Evolutionary conservation across 2,797 vertebrate genomes (phyloP).

Genomic region (Philypnodon macrostomus): DNA sequence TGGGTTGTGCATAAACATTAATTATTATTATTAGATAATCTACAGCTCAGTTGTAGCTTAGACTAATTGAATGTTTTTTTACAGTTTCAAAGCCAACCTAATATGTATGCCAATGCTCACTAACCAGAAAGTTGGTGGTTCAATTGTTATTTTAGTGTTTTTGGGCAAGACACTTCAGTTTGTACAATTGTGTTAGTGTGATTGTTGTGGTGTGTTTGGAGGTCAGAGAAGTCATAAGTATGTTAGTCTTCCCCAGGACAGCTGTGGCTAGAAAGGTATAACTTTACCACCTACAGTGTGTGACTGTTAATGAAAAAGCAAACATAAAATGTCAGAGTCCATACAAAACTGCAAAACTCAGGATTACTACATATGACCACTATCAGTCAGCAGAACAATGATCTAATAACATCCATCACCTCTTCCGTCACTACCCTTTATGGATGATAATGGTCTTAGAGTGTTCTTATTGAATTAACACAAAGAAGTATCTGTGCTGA

Average conservation of each 20-base stretch:
- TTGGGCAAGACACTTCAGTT: no score
- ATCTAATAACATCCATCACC: not conserved
- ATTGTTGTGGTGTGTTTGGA: no score
- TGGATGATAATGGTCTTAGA: not conserved
- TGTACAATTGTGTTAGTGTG: no score
- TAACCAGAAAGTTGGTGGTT: no score
- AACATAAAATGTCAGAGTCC: not conserved
- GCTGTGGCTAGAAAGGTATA: no score
- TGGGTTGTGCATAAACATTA: constrained; percentile 10
- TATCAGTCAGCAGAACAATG: not conserved
- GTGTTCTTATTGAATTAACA: not conserved
- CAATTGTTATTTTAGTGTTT: no score
- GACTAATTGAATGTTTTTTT: not conserved
- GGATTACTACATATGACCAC: not conserved
- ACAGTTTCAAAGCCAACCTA: no score
- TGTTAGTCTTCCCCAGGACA: no score
- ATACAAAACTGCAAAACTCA: not conserved
- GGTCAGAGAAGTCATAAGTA: no score
- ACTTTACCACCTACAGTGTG: no score
- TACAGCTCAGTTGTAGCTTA: not conserved
- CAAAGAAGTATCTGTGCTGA: not conserved
- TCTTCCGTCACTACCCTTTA: not conserved
- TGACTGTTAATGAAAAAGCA: no score
- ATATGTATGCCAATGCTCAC: no score
- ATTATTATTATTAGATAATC: not conserved